Evolutionary conservation across 2,113 vertebrate species (phyloP), one percentile per base, ranked within the genome.

Genomic region (Notothenia coriiceps): DNA sequence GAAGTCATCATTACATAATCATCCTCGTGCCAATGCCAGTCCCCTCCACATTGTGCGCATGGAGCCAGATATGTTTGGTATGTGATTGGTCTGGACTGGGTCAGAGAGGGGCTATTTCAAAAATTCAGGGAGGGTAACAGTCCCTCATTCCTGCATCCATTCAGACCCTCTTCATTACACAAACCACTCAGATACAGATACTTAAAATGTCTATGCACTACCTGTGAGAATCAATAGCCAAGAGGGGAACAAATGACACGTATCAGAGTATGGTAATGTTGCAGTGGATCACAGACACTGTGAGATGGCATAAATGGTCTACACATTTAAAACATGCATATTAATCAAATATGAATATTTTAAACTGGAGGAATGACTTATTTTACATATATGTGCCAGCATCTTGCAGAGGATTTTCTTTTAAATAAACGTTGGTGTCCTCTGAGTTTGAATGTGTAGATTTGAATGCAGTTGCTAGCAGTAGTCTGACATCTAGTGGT

Each of bases 401-500:
- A 46, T 55, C 17, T 13, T 17, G 25, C n/a, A 47, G 49, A 54
- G 33, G 2, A 3, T 22, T 64, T 61, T 3, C 4, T 5, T 10
- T 7, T 46, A 3, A 77, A 70, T 40, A 43, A 62, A 40, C 50
- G 18, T 46, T 14, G 2, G 35, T 14, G 12, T 54, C 13, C 13
- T 49, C 12, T 65, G 6, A 52, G 40, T 29, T 79, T 73, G 29
- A 18, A 25, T n/a, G 14, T 15, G 6, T 3, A 40, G 3, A 10
- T 1, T 13, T 46, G 3, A 25, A 40, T 77, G 29, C 46, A 11
- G 60, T 75, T 84, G 6, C 65, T 70, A 52, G 84, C 44, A 13
- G 5, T 22, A 80, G 66, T 20, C 67, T 87, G 89, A 79, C 91
- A 91, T 75, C 89, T 90, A 83, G 84, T 86, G 91, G 88, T 1